Conservation (phyloP, 2,888 invertebrate species). For the Protophormia terraenovae region DNA sequence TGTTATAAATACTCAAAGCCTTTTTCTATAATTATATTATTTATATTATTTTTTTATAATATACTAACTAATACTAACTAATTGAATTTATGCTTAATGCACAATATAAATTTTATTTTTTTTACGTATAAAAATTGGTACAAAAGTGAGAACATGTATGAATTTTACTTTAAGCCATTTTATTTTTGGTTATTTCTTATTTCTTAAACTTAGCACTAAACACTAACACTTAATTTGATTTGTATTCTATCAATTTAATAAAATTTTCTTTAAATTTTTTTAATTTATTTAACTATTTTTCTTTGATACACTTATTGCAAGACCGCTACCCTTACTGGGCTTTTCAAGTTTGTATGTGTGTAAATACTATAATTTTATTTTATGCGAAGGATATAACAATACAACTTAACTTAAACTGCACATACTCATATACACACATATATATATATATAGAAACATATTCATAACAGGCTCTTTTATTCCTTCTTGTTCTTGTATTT, state of each 20-base stretch:
- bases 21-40: background rate
- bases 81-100: background rate
- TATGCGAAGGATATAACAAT: conserved; percentile 47
- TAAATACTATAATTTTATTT: conserved; percentile 55
- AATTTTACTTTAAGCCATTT: background rate
- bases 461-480: background rate
- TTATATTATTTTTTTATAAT: background rate
- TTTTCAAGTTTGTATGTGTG: conserved; percentile 59
- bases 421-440: conserved; percentile 2
- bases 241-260: conserved; percentile 2
- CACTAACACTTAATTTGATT: background rate
- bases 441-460: background rate
- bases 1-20: background rate
- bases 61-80: conserved; percentile 42
- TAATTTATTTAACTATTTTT: conserved; percentile 3
- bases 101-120: background rate
- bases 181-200: background rate
- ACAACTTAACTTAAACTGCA: conserved; percentile 17
- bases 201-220: background rate
- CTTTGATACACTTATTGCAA: conserved; percentile 69
- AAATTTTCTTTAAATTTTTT: background rate
- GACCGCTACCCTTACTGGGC: conserved; percentile 76
- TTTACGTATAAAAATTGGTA: conserved; percentile 21
- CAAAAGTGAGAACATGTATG: background rate
- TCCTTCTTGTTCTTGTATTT: background rate